Evolutionary conservation across 2,888 invertebrate genomes (phyloP), one percentile per base, ranked within the genome.

Genomic region (Eilema sororculum): DNA sequence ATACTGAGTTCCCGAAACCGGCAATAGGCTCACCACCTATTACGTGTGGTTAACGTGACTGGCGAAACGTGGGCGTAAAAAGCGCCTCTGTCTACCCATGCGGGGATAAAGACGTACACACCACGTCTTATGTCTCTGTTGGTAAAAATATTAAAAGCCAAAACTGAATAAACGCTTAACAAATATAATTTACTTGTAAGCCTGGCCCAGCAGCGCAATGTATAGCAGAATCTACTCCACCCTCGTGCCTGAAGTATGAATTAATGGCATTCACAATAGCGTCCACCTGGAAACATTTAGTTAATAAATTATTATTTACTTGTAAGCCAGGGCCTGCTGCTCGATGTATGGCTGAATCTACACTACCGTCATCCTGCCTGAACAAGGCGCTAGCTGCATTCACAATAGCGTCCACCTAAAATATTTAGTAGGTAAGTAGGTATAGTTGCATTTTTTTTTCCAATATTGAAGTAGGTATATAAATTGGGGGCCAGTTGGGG

Each of bases 231-330:
- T 98, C 98, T 30, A 99, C 98, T 88, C 98, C 98, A 37, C 98
- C 98, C 30, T 98, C 98, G 12, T 98, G 98, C 62, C 96, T 89
- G 59, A 98, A 91, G 25, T 91, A 89, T 0, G 96, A 96, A 91
- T 99, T 99, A 0, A 99, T 99, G 46, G 99, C 98, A 95, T 99
- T 99, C 0, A 98, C 98, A 81, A 99, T 98, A 0, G 97, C 98
- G 94, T 98, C 98, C 71, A 98, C 96, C 96, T 96, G 67, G 64
- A 46, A 46, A 46, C 20, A 46, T 20, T 46, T 20, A 20, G 33
- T 37, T 1, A 1, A 12, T 37, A 37, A 37, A 37, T 37, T 37
- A 37, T 12, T 3, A 37, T 37, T 68, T 84, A 94, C 95, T 89
- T 95, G 93, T 60, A 98, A 93, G 62, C 93, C 87, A 1, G 93